phyloP scores from a whole-genome alignment of 1,140 invertebrate genomes.

The Paralvinella palmiformis region DNA sequence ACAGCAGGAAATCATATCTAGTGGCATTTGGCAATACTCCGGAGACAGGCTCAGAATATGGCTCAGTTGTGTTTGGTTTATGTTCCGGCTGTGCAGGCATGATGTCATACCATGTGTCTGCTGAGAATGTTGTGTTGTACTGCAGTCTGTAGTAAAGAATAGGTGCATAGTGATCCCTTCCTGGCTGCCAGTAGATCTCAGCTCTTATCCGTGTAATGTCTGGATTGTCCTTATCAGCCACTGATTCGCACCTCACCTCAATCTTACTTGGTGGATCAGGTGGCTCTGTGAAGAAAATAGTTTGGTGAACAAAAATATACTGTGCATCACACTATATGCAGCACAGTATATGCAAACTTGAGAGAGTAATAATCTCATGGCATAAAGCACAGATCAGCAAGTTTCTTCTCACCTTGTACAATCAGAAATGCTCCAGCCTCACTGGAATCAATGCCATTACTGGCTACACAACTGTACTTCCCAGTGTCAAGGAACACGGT shows the following conservation, averaged over 20 bases:
- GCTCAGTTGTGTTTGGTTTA: too few relatives aligned
- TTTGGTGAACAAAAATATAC: too few relatives aligned
- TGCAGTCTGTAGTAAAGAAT: conserved; percentile 88
- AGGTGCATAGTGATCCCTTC: conserved; percentile 88
- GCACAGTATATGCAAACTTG: too few relatives aligned
- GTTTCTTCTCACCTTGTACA: conserved; percentile 75
- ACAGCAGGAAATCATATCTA: conserved; percentile 53
- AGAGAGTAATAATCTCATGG: too few relatives aligned
- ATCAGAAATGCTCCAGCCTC: conserved; percentile 78
- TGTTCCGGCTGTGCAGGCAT: too few relatives aligned
- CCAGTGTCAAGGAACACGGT: conserved; percentile 91
- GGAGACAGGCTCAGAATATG: too few relatives aligned
- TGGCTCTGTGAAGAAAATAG: too few relatives aligned
- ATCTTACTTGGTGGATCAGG: too few relatives aligned
- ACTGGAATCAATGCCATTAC: conserved; percentile 78
- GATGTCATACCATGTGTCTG: conserved; percentile 77
- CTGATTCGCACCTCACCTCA: too few relatives aligned
- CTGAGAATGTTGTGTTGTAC: conserved; percentile 89
- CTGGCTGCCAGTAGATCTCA: conserved; percentile 75
- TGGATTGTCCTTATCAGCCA: too few relatives aligned
- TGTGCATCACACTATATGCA: too few relatives aligned
- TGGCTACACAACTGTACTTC: conserved; percentile 90
- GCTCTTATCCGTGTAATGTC: conserved; percentile 58
- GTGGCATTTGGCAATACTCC: conserved; percentile 13
- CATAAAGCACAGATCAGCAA: too few relatives aligned